phyloP scores from a whole-genome alignment of 1,140 invertebrate genomes.

The Hyphantria cunea region DNA sequence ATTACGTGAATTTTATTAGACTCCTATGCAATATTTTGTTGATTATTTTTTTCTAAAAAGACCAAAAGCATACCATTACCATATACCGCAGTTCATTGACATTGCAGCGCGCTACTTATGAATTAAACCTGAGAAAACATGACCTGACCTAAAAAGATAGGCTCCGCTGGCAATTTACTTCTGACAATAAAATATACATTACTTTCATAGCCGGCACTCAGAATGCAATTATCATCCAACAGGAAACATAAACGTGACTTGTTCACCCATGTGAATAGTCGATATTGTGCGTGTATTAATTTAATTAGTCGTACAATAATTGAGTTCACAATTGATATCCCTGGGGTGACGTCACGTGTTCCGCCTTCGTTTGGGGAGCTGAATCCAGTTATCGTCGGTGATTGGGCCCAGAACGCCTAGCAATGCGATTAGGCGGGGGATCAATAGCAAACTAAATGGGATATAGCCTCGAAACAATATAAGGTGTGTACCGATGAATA shows the following conservation, averaged over 20 bases:
- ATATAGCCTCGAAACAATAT: slow-evolving; percentile 39
- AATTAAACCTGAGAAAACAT: too few relatives aligned
- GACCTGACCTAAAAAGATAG: too few relatives aligned
- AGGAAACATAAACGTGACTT: slow-evolving; percentile 2
- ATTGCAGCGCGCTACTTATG: too few relatives aligned
- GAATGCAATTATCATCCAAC: background rate
- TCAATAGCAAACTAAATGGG: slow-evolving; percentile 53
- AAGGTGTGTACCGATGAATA: slow-evolving; percentile 30
- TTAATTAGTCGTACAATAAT: slow-evolving; percentile 50
- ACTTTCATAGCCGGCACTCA: background rate
- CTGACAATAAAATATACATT: background rate
- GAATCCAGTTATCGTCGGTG: slow-evolving; percentile 54
- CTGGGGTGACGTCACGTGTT: slow-evolving; percentile 46
- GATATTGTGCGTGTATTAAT: slow-evolving; percentile 37
- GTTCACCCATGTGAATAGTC: slow-evolving; percentile 17
- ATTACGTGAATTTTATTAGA: too few relatives aligned
- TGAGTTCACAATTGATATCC: slow-evolving; percentile 48
- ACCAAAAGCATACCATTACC: too few relatives aligned
- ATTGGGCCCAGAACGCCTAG: slow-evolving; percentile 55
- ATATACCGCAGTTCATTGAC: too few relatives aligned
- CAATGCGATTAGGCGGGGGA: slow-evolving; percentile 52
- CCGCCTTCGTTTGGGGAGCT: slow-evolving; percentile 39
- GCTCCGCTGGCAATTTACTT: too few relatives aligned
- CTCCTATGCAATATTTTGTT: too few relatives aligned
- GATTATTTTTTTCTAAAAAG: too few relatives aligned